Evolutionary conservation across 2,797 vertebrate genomes (phyloP), one percentile per base, ranked within the genome.

Genomic region (Squalus acanthias): DNA sequence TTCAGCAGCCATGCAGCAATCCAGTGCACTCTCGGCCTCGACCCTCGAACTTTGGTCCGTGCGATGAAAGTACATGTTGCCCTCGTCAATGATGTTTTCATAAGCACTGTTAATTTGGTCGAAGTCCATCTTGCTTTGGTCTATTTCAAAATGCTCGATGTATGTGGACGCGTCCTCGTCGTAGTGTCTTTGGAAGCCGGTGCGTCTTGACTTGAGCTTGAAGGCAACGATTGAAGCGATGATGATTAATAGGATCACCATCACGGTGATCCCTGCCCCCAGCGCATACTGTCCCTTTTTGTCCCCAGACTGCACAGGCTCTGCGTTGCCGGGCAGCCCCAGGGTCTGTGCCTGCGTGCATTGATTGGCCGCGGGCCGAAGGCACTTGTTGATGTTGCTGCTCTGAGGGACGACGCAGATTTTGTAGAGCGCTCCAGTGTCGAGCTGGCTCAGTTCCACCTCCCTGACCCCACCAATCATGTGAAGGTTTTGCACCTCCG

Each of bases 371-470:
- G 95, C 50, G 2, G 96, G 96, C 9, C 0, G 39, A 12, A 39
- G 72, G 69, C 97, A 97, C 63, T 95, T 79, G 1, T 9, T 17
- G 29, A 96, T 92, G 20, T 92, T 26, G 33, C 65, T 39, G 15
- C 96, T 96, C 87, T 96, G 96, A 8, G 96, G 97, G 17, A 97
- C 67, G 85, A 97, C 74, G 9, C 96, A 97, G 46, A 97, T 39
- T 39, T 8, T 96, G 74, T 97, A 96, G 65, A 46, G 89, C 0
- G 96, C 96, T 20, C 94, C 96, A 22, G 96, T 39, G 0, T 24
- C 50, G 12, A 97, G 96, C 53, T 96, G 8, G 0, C 91, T 96
- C 46, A 97, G 96, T 0, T 96, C 95, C 69, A 96, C 79, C 22
- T 97, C 96, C 0, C n/a, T 82, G 33, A 92, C n/a, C 3, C 9